Percentiles rank a stretch among this genome's conserved stretches.
phyloP scores from a whole-genome alignment of 37 sponge, comb jelly and placozoan genomes.

The Crambe crambe region DNA sequence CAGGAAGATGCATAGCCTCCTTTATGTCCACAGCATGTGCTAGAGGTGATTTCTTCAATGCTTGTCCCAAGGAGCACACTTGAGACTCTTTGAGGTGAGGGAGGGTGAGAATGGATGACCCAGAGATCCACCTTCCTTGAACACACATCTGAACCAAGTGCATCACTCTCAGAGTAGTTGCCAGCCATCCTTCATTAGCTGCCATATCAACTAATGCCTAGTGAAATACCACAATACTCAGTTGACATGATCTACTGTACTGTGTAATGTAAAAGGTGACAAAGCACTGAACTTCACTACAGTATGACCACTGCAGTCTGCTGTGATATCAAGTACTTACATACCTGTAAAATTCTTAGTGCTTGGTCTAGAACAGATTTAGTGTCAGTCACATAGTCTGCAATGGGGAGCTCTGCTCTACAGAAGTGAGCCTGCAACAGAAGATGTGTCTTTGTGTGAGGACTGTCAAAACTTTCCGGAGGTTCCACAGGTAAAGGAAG shows the following conservation, averaged over 20 bases:
- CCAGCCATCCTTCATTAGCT: slow-evolving; percentile 92
- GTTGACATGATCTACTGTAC: no score
- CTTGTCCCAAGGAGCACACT: slow-evolving; percentile 15
- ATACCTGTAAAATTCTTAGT: slow-evolving; percentile 92
- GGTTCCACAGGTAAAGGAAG: slow-evolving; percentile 76
- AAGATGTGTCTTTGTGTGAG: slow-evolving; percentile 95
- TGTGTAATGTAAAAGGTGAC: neutral
- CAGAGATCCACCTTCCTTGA: slow-evolving; percentile 87
- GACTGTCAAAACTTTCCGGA: slow-evolving; percentile 74
- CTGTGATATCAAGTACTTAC: neutral
- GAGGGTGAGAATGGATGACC: slow-evolving; percentile 79
- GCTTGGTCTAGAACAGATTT: slow-evolving; percentile 97
- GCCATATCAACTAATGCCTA: slow-evolving; percentile 93
- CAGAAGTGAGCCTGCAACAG: slow-evolving; percentile 95
- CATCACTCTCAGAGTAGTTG: slow-evolving; percentile 64
- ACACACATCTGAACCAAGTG: slow-evolving; percentile 93
- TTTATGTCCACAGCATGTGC: slow-evolving; percentile 10
- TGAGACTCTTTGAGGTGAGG: slow-evolving; percentile 72
- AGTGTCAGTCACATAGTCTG: slow-evolving; percentile 96
- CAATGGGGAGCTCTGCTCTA: slow-evolving; percentile 77
- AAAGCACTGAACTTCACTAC: no score
- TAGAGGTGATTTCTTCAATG: neutral
- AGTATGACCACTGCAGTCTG: neutral
- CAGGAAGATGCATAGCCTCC: slow-evolving; percentile 38
- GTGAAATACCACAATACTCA: neutral